Evolutionary conservation across 2,797 vertebrate genomes (phyloP), one percentile per base, ranked within the genome.

Genomic region (Liasis olivaceus): DNA sequence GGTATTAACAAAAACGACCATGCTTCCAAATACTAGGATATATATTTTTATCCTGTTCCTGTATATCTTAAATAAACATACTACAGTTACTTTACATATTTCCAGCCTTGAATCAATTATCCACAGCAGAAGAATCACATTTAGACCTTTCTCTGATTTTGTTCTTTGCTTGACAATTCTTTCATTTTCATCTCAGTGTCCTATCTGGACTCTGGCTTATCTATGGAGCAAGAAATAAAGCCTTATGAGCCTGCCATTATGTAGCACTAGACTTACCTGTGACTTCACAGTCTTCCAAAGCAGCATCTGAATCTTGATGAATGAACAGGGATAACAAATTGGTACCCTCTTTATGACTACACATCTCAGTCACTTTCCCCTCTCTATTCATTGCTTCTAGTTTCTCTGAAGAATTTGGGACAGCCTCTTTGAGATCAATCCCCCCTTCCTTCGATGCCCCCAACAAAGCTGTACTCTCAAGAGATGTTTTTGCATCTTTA

Each of bases 221-320:
- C 51, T 88, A 54, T 36, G 28, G 15, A 51, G 54, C 89, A 85
- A 92, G 60, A 85, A 92, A 24, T 31, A 56, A 36, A 66, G 4
- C 3, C 17, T 36, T 62, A 60, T 54, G 9, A 86, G 22, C 5
- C 85, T 88, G 56, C 20, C 22, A 36, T 58, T 31, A 59, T 24
- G 87, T 51, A 12, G 63, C 31, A 0, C 3, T 51, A 9, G 42
- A 92, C 96, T 90, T n/a, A 97, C 96, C 94, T 1, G 96, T 94
- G 91, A 91, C 86, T 0, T 94, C 85, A 0, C 77, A 89, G 0
- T 95, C 95, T 95, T 97, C 96, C 93, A 96, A 24, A 42, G 89
- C 95, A 0, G 94, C 81, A 0, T 92, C 95, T 0, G 94, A 94
- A 24, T 95, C 94, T 6, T 93, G 94, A 0, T 85, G 62, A 58